Percentiles rank a stretch among this genome's conserved stretches.
Evolutionary conservation across 2,888 invertebrate genomes (phyloP).

Genomic region (Tenthredo distinguenda): DNA sequence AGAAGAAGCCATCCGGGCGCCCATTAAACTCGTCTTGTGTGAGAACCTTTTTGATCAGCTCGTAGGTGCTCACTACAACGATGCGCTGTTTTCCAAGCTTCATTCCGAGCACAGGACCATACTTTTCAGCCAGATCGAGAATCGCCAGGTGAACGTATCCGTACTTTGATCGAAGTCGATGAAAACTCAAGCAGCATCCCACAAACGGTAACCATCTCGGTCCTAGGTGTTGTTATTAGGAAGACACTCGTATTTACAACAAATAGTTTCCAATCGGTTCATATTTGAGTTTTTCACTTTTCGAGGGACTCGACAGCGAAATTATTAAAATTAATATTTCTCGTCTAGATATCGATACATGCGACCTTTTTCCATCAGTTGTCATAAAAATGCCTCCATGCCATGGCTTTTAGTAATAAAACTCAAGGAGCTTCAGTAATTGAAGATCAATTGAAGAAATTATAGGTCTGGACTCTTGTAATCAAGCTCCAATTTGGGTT

Average conservation of each 20-base stretch:
- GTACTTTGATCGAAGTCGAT: slow-evolving; percentile 72
- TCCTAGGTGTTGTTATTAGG: slow-evolving; percentile 73
- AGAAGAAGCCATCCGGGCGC: slow-evolving; percentile 86
- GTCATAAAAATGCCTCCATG: no score
- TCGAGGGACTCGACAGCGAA: not conserved
- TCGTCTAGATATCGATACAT: no score
- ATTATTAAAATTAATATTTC: not conserved
- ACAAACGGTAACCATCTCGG: slow-evolving; percentile 81
- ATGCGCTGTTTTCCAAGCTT: slow-evolving; percentile 83
- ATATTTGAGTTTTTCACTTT: not conserved
- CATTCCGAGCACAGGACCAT: slow-evolving; percentile 85
- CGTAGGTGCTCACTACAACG: slow-evolving; percentile 83
- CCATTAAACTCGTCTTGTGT: slow-evolving; percentile 84
- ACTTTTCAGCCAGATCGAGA: slow-evolving; percentile 80
- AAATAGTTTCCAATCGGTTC: not conserved
- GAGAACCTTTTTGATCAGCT: slow-evolving; percentile 83
- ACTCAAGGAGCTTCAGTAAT: no score
- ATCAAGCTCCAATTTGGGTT: not conserved
- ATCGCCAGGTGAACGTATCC: slow-evolving; percentile 83
- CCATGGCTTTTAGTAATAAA: no score
- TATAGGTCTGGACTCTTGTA: not conserved
- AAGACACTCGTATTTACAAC: not conserved
- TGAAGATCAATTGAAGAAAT: not conserved
- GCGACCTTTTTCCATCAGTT: no score
- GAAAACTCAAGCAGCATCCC: slow-evolving; percentile 79